Percentiles rank a stretch among this genome's conserved stretches.
phyloP scores from a whole-genome alignment of 2,888 invertebrate genomes.

The Mesodorylaimus sp. region DNA sequence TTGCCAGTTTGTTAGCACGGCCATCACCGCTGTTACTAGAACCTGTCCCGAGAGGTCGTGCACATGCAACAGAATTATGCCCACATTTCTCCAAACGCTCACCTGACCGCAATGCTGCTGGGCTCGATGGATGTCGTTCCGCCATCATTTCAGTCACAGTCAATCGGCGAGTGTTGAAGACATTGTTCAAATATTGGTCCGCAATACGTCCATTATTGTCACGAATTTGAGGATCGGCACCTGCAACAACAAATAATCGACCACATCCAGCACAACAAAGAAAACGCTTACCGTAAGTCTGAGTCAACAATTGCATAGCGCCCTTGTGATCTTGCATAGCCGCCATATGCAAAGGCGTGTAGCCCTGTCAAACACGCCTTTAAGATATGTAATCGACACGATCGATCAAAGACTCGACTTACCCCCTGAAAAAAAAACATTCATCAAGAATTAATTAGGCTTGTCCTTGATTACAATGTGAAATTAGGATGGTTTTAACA shows the following conservation, averaged over 20 bases:
- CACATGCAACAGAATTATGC: no score
- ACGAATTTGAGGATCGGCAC: background rate
- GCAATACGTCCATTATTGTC: slow-evolving; percentile 5
- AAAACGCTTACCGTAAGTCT: background rate
- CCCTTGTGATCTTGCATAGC: slow-evolving; percentile 5
- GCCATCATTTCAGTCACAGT: no score
- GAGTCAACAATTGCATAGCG: background rate
- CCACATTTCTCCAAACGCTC: no score
- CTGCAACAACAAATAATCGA: background rate
- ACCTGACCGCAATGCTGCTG: no score
- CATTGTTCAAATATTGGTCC: background rate
- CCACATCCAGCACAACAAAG: background rate
- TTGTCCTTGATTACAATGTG: background rate
- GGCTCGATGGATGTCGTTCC: no score
- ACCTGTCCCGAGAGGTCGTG: no score
- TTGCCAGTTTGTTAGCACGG: no score
- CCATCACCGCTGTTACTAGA: no score
- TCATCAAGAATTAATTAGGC: background rate
- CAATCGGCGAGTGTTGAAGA: background rate
- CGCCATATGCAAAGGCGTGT: slow-evolving; percentile 11
- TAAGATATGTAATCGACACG: background rate
- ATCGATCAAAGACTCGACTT: background rate
- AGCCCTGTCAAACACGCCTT: slow-evolving; percentile 1
- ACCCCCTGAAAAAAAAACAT: slow-evolving; percentile 6
- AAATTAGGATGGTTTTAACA: background rate